Evolutionary conservation across 2,888 invertebrate genomes (phyloP).

Genomic region (Mythimna ferrago): DNA sequence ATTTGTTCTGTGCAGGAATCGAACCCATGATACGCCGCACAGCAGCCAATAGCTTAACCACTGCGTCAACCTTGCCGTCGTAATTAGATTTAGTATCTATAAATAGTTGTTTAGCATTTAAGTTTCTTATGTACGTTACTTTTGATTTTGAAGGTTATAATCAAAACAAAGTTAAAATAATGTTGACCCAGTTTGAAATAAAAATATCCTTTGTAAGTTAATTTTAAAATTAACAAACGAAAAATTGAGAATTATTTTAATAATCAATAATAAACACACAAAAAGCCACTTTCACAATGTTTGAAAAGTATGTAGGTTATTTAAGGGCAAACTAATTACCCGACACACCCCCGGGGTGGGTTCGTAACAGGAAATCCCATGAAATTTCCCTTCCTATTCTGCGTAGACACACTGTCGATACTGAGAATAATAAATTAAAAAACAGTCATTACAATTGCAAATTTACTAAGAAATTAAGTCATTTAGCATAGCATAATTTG

Average conservation of each 20-base stretch:
- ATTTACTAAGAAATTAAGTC: not conserved
- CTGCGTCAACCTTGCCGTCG: no score
- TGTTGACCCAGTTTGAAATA: not conserved
- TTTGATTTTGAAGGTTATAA: no score
- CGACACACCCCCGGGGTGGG: constrained; percentile 16
- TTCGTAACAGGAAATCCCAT: constrained; percentile 15
- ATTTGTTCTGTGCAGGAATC: no score
- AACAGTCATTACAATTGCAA: not conserved
- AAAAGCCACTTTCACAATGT: not conserved
- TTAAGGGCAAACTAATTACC: constrained; percentile 6
- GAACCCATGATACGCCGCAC: no score
- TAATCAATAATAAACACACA: not conserved
- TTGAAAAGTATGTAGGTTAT: constrained; percentile 7
- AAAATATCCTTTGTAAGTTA: not conserved
- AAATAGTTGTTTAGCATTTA: no score
- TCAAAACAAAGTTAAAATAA: no score
- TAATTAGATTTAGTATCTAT: no score
- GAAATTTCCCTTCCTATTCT: constrained; percentile 10
- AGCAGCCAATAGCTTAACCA: no score
- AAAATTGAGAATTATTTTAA: not conserved
- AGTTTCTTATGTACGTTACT: not conserved
- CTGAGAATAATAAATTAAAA: not conserved
- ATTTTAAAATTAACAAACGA: not conserved
- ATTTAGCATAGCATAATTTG: not conserved
- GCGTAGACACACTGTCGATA: not conserved